These are phyloP conservation scores for Oriolus oriolus DNA, from an alignment of 2,113 vertebrate genomes.

Conservation along the genomic window DNA sequence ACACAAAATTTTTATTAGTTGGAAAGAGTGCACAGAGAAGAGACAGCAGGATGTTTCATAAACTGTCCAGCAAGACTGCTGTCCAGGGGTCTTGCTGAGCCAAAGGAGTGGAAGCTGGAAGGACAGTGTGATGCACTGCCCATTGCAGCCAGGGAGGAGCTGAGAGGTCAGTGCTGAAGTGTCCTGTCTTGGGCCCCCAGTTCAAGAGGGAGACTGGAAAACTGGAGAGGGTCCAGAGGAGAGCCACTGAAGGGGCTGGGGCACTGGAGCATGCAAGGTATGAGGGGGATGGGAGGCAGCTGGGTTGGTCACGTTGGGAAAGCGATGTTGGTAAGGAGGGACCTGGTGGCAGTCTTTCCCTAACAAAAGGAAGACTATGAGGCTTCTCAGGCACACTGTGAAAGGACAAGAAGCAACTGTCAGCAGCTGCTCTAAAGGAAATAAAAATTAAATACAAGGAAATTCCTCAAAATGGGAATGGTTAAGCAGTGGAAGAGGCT, in stretches of 20 bases:
- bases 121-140: no score
- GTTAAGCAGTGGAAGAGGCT: not conserved
- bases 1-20: not conserved
- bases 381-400: not conserved
- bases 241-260: not conserved
- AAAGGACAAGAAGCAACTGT: not conserved
- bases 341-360: not conserved
- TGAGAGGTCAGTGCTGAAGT: not conserved
- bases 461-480: not conserved
- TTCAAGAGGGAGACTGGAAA: not conserved
- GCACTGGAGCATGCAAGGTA: fast-evolving
- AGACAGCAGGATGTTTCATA: not conserved
- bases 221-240: not conserved
- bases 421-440: not conserved
- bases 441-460: not conserved
- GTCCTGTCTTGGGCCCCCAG: not conserved
- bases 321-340: fast-evolving
- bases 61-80: not conserved
- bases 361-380: not conserved
- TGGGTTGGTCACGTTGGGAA: not conserved
- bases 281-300: not conserved
- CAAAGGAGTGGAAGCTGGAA: not conserved
- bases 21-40: not conserved
- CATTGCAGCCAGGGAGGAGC: no score
- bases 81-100: not conserved